Base-by-base conservation (phyloP, 2,888 invertebrate species). In the Cataglyphis albicans region DNA sequence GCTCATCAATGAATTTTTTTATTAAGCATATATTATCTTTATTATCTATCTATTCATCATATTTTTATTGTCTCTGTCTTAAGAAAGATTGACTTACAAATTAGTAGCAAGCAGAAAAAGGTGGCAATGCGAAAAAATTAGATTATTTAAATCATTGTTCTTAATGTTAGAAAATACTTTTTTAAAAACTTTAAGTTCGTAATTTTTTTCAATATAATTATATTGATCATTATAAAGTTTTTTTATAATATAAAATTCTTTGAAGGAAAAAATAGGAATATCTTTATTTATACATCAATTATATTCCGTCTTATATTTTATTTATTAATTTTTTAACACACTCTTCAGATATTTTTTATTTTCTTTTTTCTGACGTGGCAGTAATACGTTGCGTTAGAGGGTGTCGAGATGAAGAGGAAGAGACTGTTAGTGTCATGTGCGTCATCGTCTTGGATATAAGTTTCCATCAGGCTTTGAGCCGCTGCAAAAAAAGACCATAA, bases 351-450 rank as follows among this genome's bases (percentile, higher is more conserved):
- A 72, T 78, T 70, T 70, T 80, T 80, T 44, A 44, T 72, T 72
- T 80, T 59, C 38, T 59, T 78, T 44, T n/a, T 44, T 44, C 32
- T 48, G 72, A 72, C 72, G 44, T 44, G 44, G 25, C 72, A 32
- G 57, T 80, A 80, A 72, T 72, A 32, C 57, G 76, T 76, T 38
- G 38, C 68, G 52, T 76, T 76, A 44, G 21, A 78, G 25, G 35
- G 48, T 61, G 78, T 65, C 48, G 67, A 65, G 78, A 68, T 68
- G 61, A 78, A 59, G 70, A 52, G 41, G 21, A 72, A 64, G 57
- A 70, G 82, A 81, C 86, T 80, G 86, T 87, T 86, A 86, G 76
- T 61, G 74, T 80, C 87, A 87, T 80, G 84, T 82, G 87, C 81
- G 81, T 74, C 86, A 65, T 68, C 70, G 65, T 67, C 67, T 65